These are phyloP conservation scores for Melanerpes aurifrons DNA, from an alignment of 2,113 vertebrate species.

Conservation along the genomic window DNA sequence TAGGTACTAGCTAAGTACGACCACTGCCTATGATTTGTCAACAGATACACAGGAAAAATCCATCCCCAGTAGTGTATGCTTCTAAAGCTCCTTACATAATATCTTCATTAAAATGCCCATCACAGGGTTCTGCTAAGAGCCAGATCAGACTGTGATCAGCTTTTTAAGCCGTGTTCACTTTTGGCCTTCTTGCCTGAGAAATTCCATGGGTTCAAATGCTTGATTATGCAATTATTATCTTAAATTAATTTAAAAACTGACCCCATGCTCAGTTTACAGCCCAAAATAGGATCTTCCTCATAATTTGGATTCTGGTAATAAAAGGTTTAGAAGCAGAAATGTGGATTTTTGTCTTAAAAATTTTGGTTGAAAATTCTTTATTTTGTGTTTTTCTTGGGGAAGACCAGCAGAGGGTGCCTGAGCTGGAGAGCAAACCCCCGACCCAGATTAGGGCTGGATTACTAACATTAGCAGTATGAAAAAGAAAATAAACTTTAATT, in stretches of 20 bases:
- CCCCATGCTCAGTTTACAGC: not conserved
- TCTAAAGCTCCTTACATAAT: not conserved
- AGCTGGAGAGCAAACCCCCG: not conserved
- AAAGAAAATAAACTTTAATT: not conserved
- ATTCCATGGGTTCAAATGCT: constrained; percentile 53
- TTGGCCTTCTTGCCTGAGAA: constrained; percentile 43
- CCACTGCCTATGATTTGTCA: not conserved
- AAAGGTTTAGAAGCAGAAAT: not conserved
- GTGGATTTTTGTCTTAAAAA: not conserved
- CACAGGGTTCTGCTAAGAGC: not conserved
- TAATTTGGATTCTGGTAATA: not conserved
- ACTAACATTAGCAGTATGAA: not conserved
- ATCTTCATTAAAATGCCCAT: constrained; percentile 17
- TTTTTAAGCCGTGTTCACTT: constrained; percentile 28
- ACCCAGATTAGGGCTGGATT: not conserved
- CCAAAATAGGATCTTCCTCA: not conserved
- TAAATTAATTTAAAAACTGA: not conserved
- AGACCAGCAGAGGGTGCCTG: constrained; percentile 69
- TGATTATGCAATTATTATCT: constrained; percentile 50
- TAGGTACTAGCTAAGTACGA: not conserved
- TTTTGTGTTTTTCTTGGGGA: constrained; percentile 39
- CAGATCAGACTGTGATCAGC: not conserved
- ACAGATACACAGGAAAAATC: not conserved
- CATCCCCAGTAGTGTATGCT: not conserved
- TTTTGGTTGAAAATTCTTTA: not conserved